phyloP scores from a whole-genome alignment of 2,888 invertebrate genomes.

The Rhingia campestris region DNA sequence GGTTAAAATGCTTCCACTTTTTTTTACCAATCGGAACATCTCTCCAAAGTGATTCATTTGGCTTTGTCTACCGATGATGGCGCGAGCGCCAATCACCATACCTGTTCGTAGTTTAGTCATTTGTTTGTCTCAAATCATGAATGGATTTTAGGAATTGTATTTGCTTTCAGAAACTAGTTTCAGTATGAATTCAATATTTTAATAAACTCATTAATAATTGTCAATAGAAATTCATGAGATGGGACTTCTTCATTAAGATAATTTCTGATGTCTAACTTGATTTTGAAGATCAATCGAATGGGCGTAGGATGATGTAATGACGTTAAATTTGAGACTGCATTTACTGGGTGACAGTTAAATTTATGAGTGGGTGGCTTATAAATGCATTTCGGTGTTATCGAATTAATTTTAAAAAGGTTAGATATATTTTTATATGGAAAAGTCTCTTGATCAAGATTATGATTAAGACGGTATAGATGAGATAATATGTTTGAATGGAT shows the following conservation, averaged over 20 bases:
- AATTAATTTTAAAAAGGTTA: not conserved
- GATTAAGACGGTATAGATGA: not conserved
- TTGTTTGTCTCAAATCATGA: not conserved
- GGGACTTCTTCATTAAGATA: not conserved
- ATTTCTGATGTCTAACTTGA: not conserved
- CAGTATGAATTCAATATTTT: not conserved
- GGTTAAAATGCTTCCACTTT: no score
- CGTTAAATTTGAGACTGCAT: constrained; percentile 3
- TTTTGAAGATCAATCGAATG: not conserved
- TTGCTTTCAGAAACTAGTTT: not conserved
- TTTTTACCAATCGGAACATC: no score
- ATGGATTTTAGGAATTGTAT: not conserved
- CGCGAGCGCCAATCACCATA: not conserved
- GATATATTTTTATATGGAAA: not conserved
- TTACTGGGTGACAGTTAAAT: not conserved
- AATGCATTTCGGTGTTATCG: constrained; percentile 1
- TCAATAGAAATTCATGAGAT: not conserved
- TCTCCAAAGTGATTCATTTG: no score
- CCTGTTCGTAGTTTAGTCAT: not conserved
- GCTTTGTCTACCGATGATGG: not conserved
- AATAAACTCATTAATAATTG: not conserved
- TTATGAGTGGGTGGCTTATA: not conserved
- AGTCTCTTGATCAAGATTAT: not conserved
- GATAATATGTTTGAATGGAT: constrained; percentile 1
- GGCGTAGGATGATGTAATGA: not conserved